Conservation (phyloP, 1,140 invertebrate species). For the Papilio xuthus region DNA sequence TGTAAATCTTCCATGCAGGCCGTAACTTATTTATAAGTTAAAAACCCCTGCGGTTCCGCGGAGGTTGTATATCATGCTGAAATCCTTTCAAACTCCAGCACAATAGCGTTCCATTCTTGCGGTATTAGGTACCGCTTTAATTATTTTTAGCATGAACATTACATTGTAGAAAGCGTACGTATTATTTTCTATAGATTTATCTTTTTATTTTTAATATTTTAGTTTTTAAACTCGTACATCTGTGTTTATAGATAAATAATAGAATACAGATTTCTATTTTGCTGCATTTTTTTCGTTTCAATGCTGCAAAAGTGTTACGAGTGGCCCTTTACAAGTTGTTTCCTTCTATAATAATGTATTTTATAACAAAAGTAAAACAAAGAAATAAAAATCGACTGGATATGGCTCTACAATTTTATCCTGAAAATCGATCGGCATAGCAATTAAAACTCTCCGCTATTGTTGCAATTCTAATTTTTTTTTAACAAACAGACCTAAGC, state of each 20-base stretch:
- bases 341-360: not conserved
- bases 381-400: conserved; percentile 11
- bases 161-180: not conserved
- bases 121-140: conserved; percentile 31
- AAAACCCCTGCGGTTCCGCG: conserved; percentile 52
- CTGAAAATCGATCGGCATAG: not conserved
- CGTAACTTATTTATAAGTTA: conserved; percentile 66
- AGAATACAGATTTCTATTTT: not conserved
- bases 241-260: not conserved
- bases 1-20: conserved; percentile 52
- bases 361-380: conserved; percentile 8
- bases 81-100: conserved; percentile 53
- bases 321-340: not conserved
- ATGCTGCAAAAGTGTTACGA: not conserved
- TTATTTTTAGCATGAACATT: conserved; percentile 20
- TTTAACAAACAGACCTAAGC: conserved; percentile 11
- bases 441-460: not conserved
- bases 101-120: conserved; percentile 35
- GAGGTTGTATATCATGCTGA: conserved; percentile 53
- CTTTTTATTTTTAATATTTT: not conserved
- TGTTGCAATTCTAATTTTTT: conserved; percentile 21
- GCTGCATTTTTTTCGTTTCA: not conserved
- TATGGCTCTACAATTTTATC: conserved; percentile 1
- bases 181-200: not conserved
- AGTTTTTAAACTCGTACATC: no score